Percentiles rank a stretch among this genome's conserved stretches.
These are phyloP conservation scores for Spodoptera exigua DNA, from an alignment of 2,888 invertebrate genomes.

Conservation along the genomic window DNA sequence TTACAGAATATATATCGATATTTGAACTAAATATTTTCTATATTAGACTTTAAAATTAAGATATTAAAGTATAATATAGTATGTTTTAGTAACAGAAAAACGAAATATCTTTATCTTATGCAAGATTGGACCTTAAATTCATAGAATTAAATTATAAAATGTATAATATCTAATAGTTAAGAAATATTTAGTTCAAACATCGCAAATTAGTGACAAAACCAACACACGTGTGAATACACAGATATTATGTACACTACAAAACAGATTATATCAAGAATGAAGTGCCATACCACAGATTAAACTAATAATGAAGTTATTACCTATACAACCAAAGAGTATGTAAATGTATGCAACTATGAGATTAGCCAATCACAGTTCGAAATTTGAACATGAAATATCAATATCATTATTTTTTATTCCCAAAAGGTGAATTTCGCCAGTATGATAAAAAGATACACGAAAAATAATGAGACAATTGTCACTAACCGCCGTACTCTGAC, in stretches of 20 bases:
- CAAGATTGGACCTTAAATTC: too few species aligned
- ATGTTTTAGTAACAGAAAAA: conserved; percentile 8
- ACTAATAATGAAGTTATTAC: too few species aligned
- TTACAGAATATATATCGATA: conserved; percentile 4
- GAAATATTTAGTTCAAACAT: conserved; percentile 21
- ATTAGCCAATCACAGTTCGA: too few species aligned
- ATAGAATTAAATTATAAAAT: neutral
- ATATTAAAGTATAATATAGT: neutral
- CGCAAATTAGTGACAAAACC: conserved; percentile 20
- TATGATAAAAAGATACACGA: too few species aligned
- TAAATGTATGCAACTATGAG: too few species aligned
- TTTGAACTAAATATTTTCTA: conserved; percentile 21
- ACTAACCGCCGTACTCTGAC: too few species aligned
- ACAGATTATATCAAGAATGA: conserved; percentile 20
- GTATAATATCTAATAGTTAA: too few species aligned
- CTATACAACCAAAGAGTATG: too few species aligned
- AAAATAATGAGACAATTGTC: too few species aligned
- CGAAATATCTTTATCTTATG: conserved; percentile 23
- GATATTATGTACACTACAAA: conserved; percentile 1
- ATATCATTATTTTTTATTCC: too few species aligned
- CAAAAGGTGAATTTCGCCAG: too few species aligned
- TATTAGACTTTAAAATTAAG: neutral
- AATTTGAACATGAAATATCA: too few species aligned
- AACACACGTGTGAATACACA: neutral
- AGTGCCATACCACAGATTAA: neutral